Conservation (phyloP, 2,797 vertebrate species). For the Benthosema pterotum region DNA sequence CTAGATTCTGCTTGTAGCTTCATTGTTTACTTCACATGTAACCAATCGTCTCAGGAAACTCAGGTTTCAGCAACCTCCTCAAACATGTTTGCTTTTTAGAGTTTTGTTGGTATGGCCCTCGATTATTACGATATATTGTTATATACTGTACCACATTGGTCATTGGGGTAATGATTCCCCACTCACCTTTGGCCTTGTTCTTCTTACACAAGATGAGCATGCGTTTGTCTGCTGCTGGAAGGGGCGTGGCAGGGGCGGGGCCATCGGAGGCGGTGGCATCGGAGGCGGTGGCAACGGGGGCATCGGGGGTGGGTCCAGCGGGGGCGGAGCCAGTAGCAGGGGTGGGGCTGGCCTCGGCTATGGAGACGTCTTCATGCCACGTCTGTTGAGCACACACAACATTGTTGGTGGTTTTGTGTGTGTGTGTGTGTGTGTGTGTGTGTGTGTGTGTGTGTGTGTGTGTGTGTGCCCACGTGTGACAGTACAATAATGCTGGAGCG, state of each 20-base stretch:
- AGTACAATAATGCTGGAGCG: constrained; percentile 40
- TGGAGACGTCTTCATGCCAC: constrained; percentile 63
- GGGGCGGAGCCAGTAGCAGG: neutral
- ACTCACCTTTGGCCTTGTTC: constrained; percentile 77
- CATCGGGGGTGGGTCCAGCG: neutral
- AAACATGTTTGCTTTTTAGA: no score
- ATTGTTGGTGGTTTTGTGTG: constrained; percentile 21
- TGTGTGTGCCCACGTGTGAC: constrained; percentile 13
- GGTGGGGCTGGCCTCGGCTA: no score
- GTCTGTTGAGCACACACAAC: constrained; percentile 64
- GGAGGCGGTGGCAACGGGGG: neutral
- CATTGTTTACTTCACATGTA: no score
- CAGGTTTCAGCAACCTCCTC: no score
- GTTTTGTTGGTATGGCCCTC: no score
- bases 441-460: constrained; percentile 37
- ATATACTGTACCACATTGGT: no score
- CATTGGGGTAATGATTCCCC: no score
- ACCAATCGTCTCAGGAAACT: no score
- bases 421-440: constrained; percentile 8
- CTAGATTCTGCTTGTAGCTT: no score
- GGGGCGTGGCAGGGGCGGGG: neutral
- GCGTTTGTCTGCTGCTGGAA: neutral
- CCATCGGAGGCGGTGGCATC: no score
- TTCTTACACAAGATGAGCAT: constrained; percentile 76
- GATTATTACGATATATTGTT: no score